Percentiles rank a stretch among this genome's conserved stretches.
Conservation (phyloP, 2,888 invertebrate species). For the Oscheius sp. region DNA sequence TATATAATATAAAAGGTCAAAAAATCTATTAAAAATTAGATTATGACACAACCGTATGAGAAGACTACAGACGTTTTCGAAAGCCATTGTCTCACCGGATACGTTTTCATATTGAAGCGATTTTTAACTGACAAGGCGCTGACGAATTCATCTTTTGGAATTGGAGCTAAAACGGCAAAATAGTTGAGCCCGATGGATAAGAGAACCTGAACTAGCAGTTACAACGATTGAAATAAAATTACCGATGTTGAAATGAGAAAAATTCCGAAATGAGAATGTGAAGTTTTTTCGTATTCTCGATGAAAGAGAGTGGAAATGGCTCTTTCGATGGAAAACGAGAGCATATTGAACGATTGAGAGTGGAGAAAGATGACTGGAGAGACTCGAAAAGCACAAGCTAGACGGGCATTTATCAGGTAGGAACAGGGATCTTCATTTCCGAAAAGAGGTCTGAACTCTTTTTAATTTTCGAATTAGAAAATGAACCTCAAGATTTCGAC, state of each 20-base stretch:
- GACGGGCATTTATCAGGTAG: neutral
- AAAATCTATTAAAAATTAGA: too few relatives aligned
- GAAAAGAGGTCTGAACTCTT: neutral
- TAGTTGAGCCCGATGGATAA: neutral
- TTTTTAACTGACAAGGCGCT: neutral
- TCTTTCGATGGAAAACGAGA: neutral
- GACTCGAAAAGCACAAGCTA: neutral
- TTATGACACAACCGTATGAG: too few relatives aligned
- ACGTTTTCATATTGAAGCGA: neutral
- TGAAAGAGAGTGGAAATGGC: neutral
- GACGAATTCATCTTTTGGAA: neutral
- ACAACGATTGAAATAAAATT: neutral
- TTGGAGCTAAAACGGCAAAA: neutral
- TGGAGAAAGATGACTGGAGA: neutral
- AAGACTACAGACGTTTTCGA: too few relatives aligned
- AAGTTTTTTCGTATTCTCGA: neutral
- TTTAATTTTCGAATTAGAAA: neutral
- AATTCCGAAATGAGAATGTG: neutral
- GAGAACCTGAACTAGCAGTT: neutral
- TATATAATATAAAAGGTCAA: too few relatives aligned
- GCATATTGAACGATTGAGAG: conserved; percentile 1
- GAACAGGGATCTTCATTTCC: neutral
- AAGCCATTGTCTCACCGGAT: neutral
- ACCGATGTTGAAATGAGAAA: neutral
- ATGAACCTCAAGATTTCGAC: neutral